Evolutionary conservation across 2,113 vertebrate species (phyloP).

Genomic region (Lichenostomus cassidix): DNA sequence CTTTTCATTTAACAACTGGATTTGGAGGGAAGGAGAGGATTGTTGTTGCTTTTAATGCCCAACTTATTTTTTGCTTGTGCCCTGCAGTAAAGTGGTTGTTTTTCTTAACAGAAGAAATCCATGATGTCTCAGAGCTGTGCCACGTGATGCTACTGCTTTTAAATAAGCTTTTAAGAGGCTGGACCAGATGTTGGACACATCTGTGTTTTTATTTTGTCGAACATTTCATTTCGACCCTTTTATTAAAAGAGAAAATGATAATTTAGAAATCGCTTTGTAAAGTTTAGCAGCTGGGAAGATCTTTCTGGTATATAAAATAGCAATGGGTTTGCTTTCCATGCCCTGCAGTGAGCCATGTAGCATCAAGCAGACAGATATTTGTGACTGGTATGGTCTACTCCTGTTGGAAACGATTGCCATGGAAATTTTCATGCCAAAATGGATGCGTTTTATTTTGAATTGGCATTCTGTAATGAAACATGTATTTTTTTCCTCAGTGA

Average conservation of each 20-base stretch:
- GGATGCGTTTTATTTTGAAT: not conserved
- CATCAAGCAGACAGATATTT: not conserved
- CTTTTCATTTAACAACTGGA: not conserved
- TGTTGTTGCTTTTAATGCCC: not conserved
- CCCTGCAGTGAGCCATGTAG: not conserved
- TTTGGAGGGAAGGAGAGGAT: not conserved
- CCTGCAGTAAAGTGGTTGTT: conserved; percentile 28
- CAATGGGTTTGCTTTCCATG: not conserved
- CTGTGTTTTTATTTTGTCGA: conserved; percentile 45
- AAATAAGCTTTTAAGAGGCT: conserved; percentile 65
- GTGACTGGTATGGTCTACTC: not conserved
- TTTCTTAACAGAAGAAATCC: conserved; percentile 24
- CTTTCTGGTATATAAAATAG: not conserved
- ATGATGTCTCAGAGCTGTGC: not conserved
- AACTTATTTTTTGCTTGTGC: conserved; percentile 15
- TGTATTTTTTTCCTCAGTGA: not conserved
- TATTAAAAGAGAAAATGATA: conserved; percentile 48
- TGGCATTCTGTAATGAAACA: not conserved
- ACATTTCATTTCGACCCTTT: not conserved
- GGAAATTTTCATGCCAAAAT: not conserved
- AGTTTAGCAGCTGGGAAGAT: conserved; percentile 22
- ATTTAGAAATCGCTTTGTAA: conserved; percentile 27
- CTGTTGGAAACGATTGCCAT: not conserved
- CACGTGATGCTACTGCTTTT: conserved; percentile 48
- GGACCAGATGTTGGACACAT: conserved; percentile 66